A percentile compares a stretch with the other conserved stretches of the same genome.
Conservation (phyloP, 2,888 invertebrate species). For the Drosophila infuscata region DNA sequence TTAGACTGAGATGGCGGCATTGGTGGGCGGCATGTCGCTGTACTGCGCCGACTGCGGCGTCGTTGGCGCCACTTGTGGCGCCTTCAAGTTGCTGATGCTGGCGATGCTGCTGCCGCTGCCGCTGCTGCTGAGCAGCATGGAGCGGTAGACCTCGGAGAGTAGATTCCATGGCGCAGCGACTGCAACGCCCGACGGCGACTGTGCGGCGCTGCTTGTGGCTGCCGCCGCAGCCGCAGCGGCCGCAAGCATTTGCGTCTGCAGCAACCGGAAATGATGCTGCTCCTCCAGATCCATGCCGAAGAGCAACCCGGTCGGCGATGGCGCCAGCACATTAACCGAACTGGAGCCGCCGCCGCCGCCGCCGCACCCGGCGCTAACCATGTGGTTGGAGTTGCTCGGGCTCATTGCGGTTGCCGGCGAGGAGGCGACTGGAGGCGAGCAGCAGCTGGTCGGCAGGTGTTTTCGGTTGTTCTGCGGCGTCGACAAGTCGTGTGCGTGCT, state of each 20-base stretch:
- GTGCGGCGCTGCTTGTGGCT: constrained; percentile 49
- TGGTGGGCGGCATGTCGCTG: constrained; percentile 80
- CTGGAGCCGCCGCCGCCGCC: not conserved
- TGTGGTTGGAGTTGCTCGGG: constrained; percentile 5
- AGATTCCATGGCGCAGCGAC: constrained; percentile 77
- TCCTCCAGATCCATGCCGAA: constrained; percentile 70
- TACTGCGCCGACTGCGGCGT: constrained; percentile 67
- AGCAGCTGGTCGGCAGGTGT: constrained; percentile 27
- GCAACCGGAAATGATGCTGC: constrained; percentile 76
- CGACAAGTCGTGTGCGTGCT: constrained; percentile 39
- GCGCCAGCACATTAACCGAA: constrained; percentile 12
- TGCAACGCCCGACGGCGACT: constrained; percentile 12
- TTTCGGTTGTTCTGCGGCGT: constrained; percentile 26
- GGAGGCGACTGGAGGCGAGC: not conserved
- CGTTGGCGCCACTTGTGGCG: constrained; percentile 44
- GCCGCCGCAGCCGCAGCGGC: constrained; percentile 81
- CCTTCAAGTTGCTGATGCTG: constrained; percentile 55
- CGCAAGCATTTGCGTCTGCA: constrained; percentile 83
- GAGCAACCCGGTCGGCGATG: constrained; percentile 41
- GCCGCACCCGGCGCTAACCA: constrained; percentile 10
- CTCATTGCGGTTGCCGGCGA: constrained; percentile 9
- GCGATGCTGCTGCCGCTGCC: constrained; percentile 57
- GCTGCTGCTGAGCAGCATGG: constrained; percentile 80
- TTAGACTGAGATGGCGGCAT: constrained; percentile 84
- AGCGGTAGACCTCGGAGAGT: constrained; percentile 84